Conservation (phyloP, 2,113 vertebrate genomes). For the Tragelaphus imberbis region DNA sequence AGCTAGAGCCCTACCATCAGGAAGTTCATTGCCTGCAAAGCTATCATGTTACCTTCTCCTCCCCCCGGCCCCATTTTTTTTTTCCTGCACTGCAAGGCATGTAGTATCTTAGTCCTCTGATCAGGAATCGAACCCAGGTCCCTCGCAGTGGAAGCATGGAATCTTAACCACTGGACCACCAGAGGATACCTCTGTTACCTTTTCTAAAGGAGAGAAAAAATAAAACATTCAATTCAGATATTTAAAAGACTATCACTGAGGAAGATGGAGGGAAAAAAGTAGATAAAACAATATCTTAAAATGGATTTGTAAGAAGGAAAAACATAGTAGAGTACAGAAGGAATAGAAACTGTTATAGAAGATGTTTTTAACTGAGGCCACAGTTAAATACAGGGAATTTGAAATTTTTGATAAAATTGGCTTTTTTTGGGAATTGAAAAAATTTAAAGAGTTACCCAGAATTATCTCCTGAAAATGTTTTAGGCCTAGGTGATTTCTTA, state of each 20-base stretch:
- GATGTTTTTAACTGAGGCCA: not conserved
- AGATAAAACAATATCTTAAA: not conserved
- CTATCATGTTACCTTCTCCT: not conserved
- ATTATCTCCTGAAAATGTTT: not conserved
- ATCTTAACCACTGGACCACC: not conserved
- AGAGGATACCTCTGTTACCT: not conserved
- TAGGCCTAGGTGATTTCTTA: not conserved
- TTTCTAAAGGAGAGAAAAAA: not conserved
- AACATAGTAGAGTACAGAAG: not conserved
- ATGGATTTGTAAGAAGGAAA: slow-evolving; percentile 10
- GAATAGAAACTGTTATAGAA: not conserved
- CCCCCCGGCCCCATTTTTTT: rapidly evolving
- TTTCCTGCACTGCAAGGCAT: not conserved
- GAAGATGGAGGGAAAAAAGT: not conserved
- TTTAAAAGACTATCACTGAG: not conserved
- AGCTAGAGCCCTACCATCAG: not conserved
- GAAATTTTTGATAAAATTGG: not conserved
- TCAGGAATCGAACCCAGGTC: not conserved
- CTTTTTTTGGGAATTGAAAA: not conserved
- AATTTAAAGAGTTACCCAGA: not conserved
- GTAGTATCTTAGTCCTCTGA: not conserved
- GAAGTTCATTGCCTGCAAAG: not conserved
- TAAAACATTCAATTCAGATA: not conserved
- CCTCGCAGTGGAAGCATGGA: not conserved
- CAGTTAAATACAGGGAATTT: not conserved